Conservation (phyloP, 2,113 vertebrate genomes). For the Calidris pygmaea region DNA sequence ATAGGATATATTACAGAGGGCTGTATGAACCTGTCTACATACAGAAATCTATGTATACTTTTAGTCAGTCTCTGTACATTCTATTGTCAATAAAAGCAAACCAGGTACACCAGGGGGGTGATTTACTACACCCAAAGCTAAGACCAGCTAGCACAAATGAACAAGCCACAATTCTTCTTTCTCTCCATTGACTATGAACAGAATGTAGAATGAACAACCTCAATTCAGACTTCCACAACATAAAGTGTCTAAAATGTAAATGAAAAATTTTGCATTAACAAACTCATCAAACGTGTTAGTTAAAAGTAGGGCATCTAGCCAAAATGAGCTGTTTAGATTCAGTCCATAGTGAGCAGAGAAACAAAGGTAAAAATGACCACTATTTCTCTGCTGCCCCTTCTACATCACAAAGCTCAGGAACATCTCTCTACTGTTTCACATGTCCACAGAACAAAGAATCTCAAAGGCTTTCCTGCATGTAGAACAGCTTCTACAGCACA, state of each 20-base stretch:
- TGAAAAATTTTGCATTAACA: neutral
- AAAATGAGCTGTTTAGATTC: neutral
- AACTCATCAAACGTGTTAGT: neutral
- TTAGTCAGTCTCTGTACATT: neutral
- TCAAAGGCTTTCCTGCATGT: neutral
- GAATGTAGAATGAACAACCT: neutral
- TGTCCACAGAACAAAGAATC: neutral
- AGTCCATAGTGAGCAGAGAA: neutral
- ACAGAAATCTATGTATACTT: neutral
- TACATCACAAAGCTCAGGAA: neutral
- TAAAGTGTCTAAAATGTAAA: neutral
- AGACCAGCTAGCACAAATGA: neutral
- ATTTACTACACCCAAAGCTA: neutral
- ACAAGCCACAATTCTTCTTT: neutral
- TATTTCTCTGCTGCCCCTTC: neutral
- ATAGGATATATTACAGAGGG: neutral
- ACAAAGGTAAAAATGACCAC: neutral
- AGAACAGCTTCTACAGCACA: neutral
- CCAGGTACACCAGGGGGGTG: neutral
- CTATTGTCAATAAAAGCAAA: neutral
- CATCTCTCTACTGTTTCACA: neutral
- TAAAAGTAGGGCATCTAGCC: neutral
- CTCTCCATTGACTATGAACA: neutral
- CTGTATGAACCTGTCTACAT: neutral
- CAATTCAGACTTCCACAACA: neutral